Percentiles rank a stretch among this genome's conserved stretches.
These are phyloP conservation scores for Drosophila borealis DNA, from an alignment of 2,888 invertebrate genomes.

Conservation along the genomic window DNA sequence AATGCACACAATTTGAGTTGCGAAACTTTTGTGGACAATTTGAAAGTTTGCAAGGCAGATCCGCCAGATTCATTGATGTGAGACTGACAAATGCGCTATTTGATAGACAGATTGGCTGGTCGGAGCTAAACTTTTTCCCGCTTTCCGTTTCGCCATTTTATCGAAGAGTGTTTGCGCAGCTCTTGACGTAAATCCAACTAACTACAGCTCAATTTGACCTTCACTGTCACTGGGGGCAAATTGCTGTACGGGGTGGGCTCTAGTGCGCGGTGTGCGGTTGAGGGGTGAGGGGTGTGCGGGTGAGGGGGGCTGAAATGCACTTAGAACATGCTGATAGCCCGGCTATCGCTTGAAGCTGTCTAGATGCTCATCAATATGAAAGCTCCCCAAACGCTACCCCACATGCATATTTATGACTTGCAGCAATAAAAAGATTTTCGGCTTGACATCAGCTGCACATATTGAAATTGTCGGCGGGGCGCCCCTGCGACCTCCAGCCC, in stretches of 20 bases:
- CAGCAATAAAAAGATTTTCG: slow-evolving; percentile 47
- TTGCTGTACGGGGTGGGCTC: background rate
- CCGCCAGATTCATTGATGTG: background rate
- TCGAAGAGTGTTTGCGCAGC: slow-evolving; percentile 50
- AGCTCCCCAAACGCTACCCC: background rate
- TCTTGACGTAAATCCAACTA: slow-evolving; percentile 27
- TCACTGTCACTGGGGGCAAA: background rate
- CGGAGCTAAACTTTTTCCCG: slow-evolving; percentile 10
- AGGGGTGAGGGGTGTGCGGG: background rate
- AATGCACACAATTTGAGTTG: slow-evolving; percentile 16
- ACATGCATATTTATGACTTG: slow-evolving; percentile 41
- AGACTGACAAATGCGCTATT: slow-evolving; percentile 3
- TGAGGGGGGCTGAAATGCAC: slow-evolving; percentile 5
- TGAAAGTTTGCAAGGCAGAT: slow-evolving; percentile 22
- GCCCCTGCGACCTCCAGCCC: background rate
- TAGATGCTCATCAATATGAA: slow-evolving; percentile 4
- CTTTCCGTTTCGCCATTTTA: slow-evolving; percentile 2
- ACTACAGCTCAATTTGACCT: slow-evolving; percentile 14
- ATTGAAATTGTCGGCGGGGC: slow-evolving; percentile 25
- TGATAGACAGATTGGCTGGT: slow-evolving; percentile 7
- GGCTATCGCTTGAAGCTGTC: slow-evolving; percentile 20
- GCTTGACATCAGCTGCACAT: slow-evolving; percentile 20
- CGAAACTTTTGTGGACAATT: slow-evolving; percentile 22
- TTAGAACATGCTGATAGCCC: slow-evolving; percentile 16
- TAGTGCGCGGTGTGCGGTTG: too few relatives aligned